phyloP scores from a whole-genome alignment of 2,797 vertebrate genomes.

The Pangasius djambal region DNA sequence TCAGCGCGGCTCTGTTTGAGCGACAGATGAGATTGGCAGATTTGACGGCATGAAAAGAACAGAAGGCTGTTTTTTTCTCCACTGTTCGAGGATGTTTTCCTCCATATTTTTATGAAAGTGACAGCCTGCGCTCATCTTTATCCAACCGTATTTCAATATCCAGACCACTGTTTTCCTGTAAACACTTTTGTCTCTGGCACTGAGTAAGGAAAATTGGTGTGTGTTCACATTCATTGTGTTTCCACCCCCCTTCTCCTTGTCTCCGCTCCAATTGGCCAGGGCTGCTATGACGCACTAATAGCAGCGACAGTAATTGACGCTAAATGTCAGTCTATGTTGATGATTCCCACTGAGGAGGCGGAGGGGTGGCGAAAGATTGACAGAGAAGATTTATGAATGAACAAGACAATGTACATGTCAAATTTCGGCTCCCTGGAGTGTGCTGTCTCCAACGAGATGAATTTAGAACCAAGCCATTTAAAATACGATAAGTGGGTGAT shows the following conservation, averaged over 20 bases:
- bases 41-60: slow-evolving; percentile 2
- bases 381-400: slow-evolving; percentile 40
- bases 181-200: slow-evolving; percentile 35
- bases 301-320: slow-evolving; percentile 28
- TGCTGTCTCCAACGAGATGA: slow-evolving; percentile 21
- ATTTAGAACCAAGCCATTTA: slow-evolving; percentile 44
- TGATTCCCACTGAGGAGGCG: slow-evolving; percentile 23
- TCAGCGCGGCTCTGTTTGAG: neutral
- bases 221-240: slow-evolving; percentile 16
- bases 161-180: slow-evolving; percentile 16
- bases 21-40: slow-evolving; percentile 30
- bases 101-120: neutral
- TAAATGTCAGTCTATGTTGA: slow-evolving; percentile 23
- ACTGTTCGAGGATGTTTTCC: neutral
- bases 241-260: neutral
- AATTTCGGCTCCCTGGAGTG: neutral
- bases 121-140: slow-evolving; percentile 24
- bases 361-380: slow-evolving; percentile 16
- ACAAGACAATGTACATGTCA: slow-evolving; percentile 16
- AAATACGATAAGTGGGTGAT: slow-evolving; percentile 32
- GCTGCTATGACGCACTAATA: slow-evolving; percentile 22
- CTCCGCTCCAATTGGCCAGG: slow-evolving; percentile 10
- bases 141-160: slow-evolving; percentile 7
- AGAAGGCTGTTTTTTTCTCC: slow-evolving; percentile 25
- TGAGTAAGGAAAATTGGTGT: slow-evolving; percentile 19